phyloP scores from a whole-genome alignment of 2,888 invertebrate genomes.

The Athalia cordata region DNA sequence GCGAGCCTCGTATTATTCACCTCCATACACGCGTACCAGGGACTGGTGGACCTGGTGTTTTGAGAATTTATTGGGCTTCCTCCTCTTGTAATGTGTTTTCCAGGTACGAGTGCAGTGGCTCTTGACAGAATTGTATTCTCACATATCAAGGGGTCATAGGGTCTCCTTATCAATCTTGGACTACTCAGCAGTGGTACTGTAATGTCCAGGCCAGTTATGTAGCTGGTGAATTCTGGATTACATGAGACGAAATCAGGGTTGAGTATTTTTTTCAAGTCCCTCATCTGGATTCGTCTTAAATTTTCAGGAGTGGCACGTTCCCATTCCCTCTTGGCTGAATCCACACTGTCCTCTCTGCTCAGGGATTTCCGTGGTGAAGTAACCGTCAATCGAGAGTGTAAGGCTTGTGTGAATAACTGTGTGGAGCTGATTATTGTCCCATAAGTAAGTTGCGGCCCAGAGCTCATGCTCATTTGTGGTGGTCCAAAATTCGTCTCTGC shows the following conservation, averaged over 20 bases:
- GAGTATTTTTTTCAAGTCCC: constrained; percentile 66
- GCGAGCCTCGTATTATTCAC: constrained; percentile 69
- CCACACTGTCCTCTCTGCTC: constrained; percentile 59
- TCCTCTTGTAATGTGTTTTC: constrained; percentile 35
- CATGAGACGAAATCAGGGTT: constrained; percentile 54
- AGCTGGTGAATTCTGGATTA: constrained; percentile 57
- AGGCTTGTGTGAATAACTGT: constrained; percentile 69
- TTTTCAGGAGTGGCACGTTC: constrained; percentile 68
- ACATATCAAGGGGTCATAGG: constrained; percentile 71
- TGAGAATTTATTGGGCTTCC: constrained; percentile 45
- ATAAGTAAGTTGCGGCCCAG: constrained; percentile 68
- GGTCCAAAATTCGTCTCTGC: constrained; percentile 72
- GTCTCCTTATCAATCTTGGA: constrained; percentile 67
- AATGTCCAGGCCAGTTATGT: constrained; percentile 65
- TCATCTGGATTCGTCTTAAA: constrained; percentile 64
- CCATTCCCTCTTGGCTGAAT: constrained; percentile 70
- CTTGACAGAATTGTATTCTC: constrained; percentile 70
- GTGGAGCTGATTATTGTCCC: constrained; percentile 70
- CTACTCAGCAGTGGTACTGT: constrained; percentile 66
- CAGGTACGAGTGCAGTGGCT: constrained; percentile 65
- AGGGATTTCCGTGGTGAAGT: constrained; percentile 36
- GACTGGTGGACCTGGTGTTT: constrained; percentile 55
- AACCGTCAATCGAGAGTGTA: constrained; percentile 61
- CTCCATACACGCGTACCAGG: constrained; percentile 72
- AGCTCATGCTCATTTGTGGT: constrained; percentile 71